Evolutionary conservation across 1,140 invertebrate genomes (phyloP), one percentile per base, ranked within the genome.

Genomic region (Zaprionus kolodkinae): DNA sequence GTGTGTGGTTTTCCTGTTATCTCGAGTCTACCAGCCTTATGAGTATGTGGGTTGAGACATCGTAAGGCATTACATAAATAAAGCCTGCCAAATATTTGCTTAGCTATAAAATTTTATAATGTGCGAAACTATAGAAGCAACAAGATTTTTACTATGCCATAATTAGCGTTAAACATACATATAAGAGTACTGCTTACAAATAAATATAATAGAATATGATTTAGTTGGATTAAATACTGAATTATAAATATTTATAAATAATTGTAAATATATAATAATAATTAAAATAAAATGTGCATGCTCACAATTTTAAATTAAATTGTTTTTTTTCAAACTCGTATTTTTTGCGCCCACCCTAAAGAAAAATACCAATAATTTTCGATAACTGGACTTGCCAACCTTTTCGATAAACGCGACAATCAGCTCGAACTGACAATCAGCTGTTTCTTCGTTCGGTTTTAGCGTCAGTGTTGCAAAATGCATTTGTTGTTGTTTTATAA

Each of bases 401-500:
- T n/a, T 45, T 21, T 57, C 63, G 63, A 66, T 66, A 57, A 13
- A 15, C 10, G 11, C 12, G 2, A 4, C 1, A 10, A 48, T 3
- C 52, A 33, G 12, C 12, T 40, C 36, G 2, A 30, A n/a, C 17
- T 13, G 27, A 3, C 35, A 5, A 7, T 56, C 73, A 72, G 69
- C 73, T 66, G 73, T 38, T 62, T 56, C 10, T 10, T 3, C 21
- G 11, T 17, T 10, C 17, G 6, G 0, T 3, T 10, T 13, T 27
- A 21, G 0, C n/a, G 21, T 9, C 48, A 72, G 73, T 76, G 68
- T n/a, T 76, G 73, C 25, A 61, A 72, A 72, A 72, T 76, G 56
- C 48, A 45, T 76, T 72, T 76, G 69, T 76, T 76, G 69, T 76
- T 65, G 61, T 76, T 76, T 76, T 76, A 57, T 76, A 72, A 76